phyloP scores from a whole-genome alignment of 2,888 invertebrate genomes.

The Lasioglossum leucozonium region DNA sequence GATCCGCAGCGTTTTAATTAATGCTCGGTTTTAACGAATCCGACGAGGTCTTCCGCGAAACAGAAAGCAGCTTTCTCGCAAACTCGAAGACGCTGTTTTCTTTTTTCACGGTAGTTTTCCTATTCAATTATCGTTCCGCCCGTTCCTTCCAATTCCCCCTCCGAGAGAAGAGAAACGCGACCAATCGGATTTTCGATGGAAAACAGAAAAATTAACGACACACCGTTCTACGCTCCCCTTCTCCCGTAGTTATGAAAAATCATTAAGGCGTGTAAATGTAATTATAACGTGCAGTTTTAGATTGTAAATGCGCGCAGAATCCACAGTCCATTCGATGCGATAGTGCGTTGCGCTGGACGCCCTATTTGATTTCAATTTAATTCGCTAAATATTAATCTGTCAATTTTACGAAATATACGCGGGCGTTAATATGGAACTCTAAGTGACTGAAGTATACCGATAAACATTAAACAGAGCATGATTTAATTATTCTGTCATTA shows the following conservation, averaged over 20 bases:
- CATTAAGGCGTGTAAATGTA: not conserved
- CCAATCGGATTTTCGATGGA: not conserved
- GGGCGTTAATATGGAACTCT: not conserved
- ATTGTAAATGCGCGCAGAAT: not conserved
- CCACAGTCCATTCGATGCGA: not conserved
- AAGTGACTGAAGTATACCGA: too few relatives aligned
- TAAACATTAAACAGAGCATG: not conserved
- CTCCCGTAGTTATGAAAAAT: not conserved
- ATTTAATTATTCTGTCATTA: not conserved
- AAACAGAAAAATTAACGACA: not conserved
- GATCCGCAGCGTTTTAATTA: conserved; percentile 48
- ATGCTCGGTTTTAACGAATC: conserved; percentile 1
- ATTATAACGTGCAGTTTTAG: not conserved
- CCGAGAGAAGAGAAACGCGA: not conserved
- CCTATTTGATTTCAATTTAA: not conserved
- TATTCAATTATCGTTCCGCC: not conserved
- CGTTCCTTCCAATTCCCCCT: not conserved
- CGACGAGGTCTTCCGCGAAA: not conserved
- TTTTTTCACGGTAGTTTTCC: not conserved
- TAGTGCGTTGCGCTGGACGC: not conserved
- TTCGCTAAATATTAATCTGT: not conserved
- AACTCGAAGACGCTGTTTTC: not conserved
- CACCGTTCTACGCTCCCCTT: not conserved
- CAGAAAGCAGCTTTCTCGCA: not conserved
- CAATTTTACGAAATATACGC: not conserved